Conservation (phyloP, 2,888 invertebrate species). For the Dynastes grantii region DNA sequence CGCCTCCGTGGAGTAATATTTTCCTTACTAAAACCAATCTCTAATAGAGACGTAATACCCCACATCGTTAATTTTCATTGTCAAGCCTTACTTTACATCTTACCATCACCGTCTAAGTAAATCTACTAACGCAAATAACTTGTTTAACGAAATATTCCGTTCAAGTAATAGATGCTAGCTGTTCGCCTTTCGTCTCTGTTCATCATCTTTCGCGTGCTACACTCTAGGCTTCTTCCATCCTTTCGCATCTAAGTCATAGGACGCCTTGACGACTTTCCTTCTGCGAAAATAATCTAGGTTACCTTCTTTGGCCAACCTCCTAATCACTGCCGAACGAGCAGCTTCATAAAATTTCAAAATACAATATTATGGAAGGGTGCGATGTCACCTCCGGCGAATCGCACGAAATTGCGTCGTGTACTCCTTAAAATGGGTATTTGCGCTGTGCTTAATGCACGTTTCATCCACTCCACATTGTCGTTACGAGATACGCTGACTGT, state of each 20-base stretch:
- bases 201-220: conserved; percentile 2
- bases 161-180: background rate
- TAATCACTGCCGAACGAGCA: conserved; percentile 53
- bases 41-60: background rate
- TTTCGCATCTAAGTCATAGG: conserved; percentile 54
- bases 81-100: conserved; percentile 20
- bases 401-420: background rate
- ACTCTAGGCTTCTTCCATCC: background rate
- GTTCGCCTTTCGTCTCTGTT: background rate
- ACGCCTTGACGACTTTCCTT: conserved; percentile 55
- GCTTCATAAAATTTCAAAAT: conserved; percentile 51
- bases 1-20: too few species aligned
- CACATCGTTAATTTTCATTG: conserved; percentile 31
- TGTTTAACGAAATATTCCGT: conserved; percentile 24
- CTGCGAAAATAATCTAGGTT: conserved; percentile 55
- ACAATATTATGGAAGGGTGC: conserved; percentile 50
- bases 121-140: conserved; percentile 17
- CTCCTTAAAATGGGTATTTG: background rate
- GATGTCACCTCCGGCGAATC: conserved; percentile 9
- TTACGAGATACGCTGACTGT: conserved; percentile 16
- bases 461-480: conserved; percentile 18
- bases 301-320: conserved; percentile 51
- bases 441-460: conserved; percentile 7
- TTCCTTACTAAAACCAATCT: too few species aligned
- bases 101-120: conserved; percentile 18